Evolutionary conservation across 2,113 vertebrate species (phyloP).

Genomic region (Eleginops maclovinus): DNA sequence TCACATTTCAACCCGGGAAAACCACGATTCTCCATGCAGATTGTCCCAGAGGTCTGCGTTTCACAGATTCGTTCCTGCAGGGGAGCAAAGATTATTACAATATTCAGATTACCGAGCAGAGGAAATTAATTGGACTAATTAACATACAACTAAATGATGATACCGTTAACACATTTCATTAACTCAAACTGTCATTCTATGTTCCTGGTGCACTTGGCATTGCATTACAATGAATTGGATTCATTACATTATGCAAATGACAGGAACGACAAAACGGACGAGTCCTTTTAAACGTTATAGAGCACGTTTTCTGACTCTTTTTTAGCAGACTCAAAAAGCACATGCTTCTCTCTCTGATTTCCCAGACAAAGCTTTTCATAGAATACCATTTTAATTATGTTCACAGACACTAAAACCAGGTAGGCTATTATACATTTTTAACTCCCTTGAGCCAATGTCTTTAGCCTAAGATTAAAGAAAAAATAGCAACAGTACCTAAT

Average conservation of each 20-base stretch:
- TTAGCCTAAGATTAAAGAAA: constrained; percentile 19
- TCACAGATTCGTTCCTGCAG: constrained; percentile 81
- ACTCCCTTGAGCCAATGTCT: constrained; percentile 6
- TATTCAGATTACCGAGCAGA: constrained; percentile 87
- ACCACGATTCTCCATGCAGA: constrained; percentile 53
- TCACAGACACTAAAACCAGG: constrained; percentile 55
- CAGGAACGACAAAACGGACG: constrained; percentile 76
- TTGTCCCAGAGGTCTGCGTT: constrained; percentile 72
- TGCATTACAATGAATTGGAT: constrained; percentile 88
- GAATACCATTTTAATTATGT: constrained; percentile 64
- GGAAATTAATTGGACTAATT: constrained; percentile 90
- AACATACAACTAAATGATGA: constrained; percentile 90
- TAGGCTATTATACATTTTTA: constrained; percentile 37
- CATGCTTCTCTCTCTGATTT: constrained; percentile 69
- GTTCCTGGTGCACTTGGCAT: constrained; percentile 84
- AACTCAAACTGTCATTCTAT: constrained; percentile 89
- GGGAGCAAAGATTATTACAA: constrained; percentile 86
- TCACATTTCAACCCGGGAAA: constrained; percentile 31
- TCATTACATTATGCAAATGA: constrained; percentile 90
- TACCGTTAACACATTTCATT: constrained; percentile 91
- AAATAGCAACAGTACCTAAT: constrained; percentile 50
- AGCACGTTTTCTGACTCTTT: constrained; percentile 60
- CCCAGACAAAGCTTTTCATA: constrained; percentile 72
- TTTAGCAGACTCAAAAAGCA: constrained; percentile 69
- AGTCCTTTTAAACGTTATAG: constrained; percentile 67